A percentile compares a stretch with the other conserved stretches of the same genome.
Evolutionary conservation across 2,113 vertebrate genomes (phyloP).

Genomic region (Phaetusa simplex): DNA sequence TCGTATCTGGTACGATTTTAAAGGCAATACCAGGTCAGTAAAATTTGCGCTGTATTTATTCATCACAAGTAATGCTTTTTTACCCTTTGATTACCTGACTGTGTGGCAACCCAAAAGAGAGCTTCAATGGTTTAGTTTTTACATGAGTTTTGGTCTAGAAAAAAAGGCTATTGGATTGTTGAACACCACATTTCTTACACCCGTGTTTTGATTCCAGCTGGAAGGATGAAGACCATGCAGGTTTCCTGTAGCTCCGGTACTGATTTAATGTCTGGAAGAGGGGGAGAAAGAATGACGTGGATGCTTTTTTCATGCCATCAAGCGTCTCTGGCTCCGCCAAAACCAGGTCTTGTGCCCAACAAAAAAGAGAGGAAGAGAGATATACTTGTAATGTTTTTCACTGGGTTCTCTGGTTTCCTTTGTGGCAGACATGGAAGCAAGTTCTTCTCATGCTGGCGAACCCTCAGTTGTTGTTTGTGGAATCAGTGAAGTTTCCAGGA

Average conservation of each 20-base stretch:
- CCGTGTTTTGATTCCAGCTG: neutral
- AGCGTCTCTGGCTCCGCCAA: neutral
- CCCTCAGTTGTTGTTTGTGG: neutral
- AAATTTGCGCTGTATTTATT: neutral
- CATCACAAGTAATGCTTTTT: neutral
- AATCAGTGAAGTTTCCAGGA: neutral
- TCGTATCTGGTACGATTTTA: neutral
- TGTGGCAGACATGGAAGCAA: neutral
- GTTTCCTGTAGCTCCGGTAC: neutral
- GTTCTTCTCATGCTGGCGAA: neutral
- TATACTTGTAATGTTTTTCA: neutral
- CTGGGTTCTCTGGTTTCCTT: neutral
- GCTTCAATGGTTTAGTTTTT: neutral
- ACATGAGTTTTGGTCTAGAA: neutral
- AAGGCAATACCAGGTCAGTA: neutral
- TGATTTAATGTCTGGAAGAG: neutral
- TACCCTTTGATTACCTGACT: neutral
- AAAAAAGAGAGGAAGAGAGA: neutral
- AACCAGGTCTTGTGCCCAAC: neutral
- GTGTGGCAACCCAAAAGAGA: neutral
- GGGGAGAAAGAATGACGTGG: rapidly evolving
- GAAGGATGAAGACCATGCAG: neutral
- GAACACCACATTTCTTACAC: neutral
- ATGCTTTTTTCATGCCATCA: neutral
- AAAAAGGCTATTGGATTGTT: neutral